Evolutionary conservation across 64 coral and sea anemone species (phyloP).

Genomic region (Stylophora pistillata): DNA sequence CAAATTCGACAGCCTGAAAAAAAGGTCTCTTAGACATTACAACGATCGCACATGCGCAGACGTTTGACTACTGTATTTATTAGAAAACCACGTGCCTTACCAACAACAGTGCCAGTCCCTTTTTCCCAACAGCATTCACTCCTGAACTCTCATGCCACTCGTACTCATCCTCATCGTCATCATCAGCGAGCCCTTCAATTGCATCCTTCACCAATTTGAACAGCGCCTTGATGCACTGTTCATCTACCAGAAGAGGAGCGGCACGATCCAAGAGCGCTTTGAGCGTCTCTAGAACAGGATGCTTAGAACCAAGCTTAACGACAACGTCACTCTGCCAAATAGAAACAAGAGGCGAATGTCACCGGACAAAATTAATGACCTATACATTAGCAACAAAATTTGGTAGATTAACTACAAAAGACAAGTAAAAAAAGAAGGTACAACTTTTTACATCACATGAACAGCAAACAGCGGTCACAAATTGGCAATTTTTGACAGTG

Average conservation of each 20-base stretch:
- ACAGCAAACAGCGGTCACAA: no score
- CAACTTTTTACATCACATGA: no score
- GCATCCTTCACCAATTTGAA: constrained; percentile 72
- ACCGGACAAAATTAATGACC: neutral
- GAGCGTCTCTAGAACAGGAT: constrained; percentile 85
- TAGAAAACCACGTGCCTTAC: constrained; percentile 25
- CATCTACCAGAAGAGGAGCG: constrained; percentile 82
- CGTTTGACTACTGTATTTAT: no score
- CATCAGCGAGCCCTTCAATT: constrained; percentile 71
- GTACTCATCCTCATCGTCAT: constrained; percentile 69
- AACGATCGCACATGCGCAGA: no score
- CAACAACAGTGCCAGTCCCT: constrained; percentile 62
- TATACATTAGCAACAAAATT: neutral
- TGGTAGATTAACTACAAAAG: neutral
- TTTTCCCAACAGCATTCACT: constrained; percentile 50
- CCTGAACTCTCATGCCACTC: constrained; percentile 55
- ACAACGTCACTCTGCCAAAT: constrained; percentile 82
- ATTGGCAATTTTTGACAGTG: neutral
- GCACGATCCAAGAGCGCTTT: constrained; percentile 87
- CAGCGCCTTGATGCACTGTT: constrained; percentile 68
- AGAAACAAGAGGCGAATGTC: neutral
- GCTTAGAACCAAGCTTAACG: constrained; percentile 75
- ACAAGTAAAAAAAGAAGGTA: no score
- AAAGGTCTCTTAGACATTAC: neutral
- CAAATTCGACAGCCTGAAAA: no score